These are phyloP conservation scores for Taeniopygia guttata DNA, from an alignment of 2,797 vertebrate genomes.

Conservation along the genomic window DNA sequence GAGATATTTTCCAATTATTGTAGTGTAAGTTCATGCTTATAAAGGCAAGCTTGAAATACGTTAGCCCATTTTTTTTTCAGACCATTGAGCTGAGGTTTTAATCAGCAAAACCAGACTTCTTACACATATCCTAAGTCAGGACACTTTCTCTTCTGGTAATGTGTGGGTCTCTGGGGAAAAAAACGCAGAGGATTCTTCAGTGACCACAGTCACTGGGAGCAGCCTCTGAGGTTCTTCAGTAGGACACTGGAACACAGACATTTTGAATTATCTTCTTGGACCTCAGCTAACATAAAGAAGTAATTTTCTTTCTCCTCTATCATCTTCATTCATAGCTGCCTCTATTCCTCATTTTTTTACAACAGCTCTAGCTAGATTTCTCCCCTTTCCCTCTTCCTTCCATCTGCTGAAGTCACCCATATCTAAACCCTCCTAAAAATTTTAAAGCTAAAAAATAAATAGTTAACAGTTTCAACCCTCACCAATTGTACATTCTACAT, in stretches of 20 bases:
- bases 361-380: background rate
- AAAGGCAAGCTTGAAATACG: background rate
- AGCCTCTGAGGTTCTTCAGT: background rate
- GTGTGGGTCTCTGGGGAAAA: background rate
- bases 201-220: fast-evolving
- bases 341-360: background rate
- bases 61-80: background rate
- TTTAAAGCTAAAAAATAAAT: background rate
- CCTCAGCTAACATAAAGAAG: background rate
- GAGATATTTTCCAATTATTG: background rate
- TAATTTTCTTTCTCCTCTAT: background rate
- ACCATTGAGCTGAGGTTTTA: background rate
- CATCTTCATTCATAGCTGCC: background rate
- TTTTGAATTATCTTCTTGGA: background rate
- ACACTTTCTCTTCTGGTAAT: fast-evolving
- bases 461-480: background rate
- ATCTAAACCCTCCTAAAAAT: background rate
- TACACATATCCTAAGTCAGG: background rate
- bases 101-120: background rate
- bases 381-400: background rate
- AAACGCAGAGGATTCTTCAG: background rate
- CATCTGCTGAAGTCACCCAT: background rate
- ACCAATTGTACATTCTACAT: background rate
- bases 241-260: background rate
- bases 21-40: background rate